These are phyloP conservation scores for Crocodylus rhombifer DNA, from an alignment of 2,797 vertebrate genomes.

Conservation along the genomic window DNA sequence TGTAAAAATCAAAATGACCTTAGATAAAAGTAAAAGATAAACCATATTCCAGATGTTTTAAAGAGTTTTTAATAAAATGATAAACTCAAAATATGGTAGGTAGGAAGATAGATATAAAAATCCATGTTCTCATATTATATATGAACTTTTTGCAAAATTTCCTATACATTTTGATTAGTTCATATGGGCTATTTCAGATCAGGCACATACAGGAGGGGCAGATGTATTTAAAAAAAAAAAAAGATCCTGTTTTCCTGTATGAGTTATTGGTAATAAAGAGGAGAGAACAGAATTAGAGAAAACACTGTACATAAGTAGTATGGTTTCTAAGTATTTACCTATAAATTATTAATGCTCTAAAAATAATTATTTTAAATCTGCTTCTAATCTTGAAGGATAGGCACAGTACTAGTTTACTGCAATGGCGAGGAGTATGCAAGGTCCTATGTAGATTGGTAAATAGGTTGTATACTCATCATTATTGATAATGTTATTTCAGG, in stretches of 20 bases:
- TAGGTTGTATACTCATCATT: neutral
- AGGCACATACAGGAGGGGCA: neutral
- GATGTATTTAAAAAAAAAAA: neutral
- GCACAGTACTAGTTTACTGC: neutral
- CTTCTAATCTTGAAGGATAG: neutral
- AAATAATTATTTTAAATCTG: neutral
- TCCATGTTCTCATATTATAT: too few relatives aligned
- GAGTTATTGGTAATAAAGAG: neutral
- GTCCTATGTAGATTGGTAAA: neutral
- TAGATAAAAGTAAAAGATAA: neutral
- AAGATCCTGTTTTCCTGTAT: neutral
- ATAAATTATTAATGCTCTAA: neutral
- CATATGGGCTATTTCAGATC: neutral
- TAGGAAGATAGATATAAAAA: too few relatives aligned
- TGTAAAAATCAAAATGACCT: neutral
- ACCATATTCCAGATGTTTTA: neutral
- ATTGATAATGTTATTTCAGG: neutral
- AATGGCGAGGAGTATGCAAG: neutral
- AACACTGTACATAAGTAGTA: neutral
- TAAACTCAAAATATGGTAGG: too few relatives aligned
- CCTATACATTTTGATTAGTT: neutral
- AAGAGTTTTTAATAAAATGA: neutral
- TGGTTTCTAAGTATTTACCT: neutral
- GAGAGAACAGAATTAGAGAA: neutral
- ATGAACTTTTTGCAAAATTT: too few relatives aligned